Base-by-base conservation (phyloP, 2,888 invertebrate genomes). In the Eupithecia vulgata region DNA sequence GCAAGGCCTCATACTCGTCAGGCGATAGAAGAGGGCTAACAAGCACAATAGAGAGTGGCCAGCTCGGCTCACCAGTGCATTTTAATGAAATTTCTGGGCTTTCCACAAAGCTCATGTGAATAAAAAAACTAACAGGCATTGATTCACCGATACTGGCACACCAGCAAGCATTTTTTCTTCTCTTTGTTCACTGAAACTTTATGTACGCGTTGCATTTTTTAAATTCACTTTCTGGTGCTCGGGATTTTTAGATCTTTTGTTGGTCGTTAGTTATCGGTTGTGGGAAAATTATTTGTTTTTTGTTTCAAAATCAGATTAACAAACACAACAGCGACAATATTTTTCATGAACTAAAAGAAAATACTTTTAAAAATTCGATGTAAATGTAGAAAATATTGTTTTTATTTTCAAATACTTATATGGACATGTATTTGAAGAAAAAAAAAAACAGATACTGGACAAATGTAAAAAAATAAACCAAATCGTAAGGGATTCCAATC, bases 81-180 rank as follows among this genome's bases (percentile, higher is more conserved):
- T 90, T 90, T 90, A 90, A 91, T 91, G 89, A 90, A 91, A 91
- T 91, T 88, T 90, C 87, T 86, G 87, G 87, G 90, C 87, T 90
- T 87, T 88, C 88, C 91, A 87, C 90, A 89, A 89, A 89, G 87
- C 86, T 87, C 86, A 85, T 87, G 83, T 86, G 85, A 87, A 88
- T 87, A 85, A 87, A 90, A 90, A 83, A 88, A 88, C 85, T 78
- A 83, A 82, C 82, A 2, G 82, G 81, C 83, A 74, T 83, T 84
- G 84, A 87, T 87, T 86, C 83, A 83, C 85, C 83, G 85, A 84
- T 84, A 86, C 83, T 82, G 76, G 83, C 76, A 59, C 67, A 78
- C 74, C 57, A 52, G 45, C 66, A 72, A 74, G 66, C 75, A 77
- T 84, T 83, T 72, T 81, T 77, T 69, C 73, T 80, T 80, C 75